These are phyloP conservation scores for Leucoraja erinaceus DNA, from an alignment of 2,113 vertebrate genomes.

Conservation along the genomic window DNA sequence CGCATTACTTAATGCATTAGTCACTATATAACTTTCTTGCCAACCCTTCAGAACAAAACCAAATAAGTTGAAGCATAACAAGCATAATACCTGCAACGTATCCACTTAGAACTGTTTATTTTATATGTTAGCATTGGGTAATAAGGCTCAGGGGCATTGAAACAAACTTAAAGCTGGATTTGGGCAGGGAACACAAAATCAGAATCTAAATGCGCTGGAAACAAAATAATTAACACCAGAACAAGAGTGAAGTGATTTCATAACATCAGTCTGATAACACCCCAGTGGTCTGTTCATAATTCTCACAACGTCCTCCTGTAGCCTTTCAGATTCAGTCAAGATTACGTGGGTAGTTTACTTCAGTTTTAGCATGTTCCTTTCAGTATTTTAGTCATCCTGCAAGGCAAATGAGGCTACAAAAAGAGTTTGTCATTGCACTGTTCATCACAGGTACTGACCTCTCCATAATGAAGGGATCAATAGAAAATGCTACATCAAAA, in stretches of 20 bases:
- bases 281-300: not conserved
- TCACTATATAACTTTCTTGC: not conserved
- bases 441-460: too few relatives aligned
- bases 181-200: not conserved
- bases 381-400: not conserved
- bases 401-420: too few relatives aligned
- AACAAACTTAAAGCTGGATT: not conserved
- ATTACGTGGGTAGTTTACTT: not conserved
- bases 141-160: not conserved
- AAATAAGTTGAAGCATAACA: too few relatives aligned
- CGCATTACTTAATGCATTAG: not conserved
- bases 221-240: too few relatives aligned
- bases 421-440: too few relatives aligned
- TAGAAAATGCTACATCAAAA: too few relatives aligned
- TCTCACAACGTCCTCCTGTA: not conserved
- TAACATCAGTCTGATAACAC: not conserved
- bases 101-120: not conserved
- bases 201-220: not conserved
- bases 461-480: too few relatives aligned
- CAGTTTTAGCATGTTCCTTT: not conserved
- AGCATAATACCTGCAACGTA: not conserved
- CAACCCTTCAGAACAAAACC: not conserved
- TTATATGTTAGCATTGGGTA: not conserved
- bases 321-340: not conserved
- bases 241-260: not conserved